These are phyloP conservation scores for Drosophila ohnishii DNA, from an alignment of 1,140 invertebrate genomes.

Conservation along the genomic window DNA sequence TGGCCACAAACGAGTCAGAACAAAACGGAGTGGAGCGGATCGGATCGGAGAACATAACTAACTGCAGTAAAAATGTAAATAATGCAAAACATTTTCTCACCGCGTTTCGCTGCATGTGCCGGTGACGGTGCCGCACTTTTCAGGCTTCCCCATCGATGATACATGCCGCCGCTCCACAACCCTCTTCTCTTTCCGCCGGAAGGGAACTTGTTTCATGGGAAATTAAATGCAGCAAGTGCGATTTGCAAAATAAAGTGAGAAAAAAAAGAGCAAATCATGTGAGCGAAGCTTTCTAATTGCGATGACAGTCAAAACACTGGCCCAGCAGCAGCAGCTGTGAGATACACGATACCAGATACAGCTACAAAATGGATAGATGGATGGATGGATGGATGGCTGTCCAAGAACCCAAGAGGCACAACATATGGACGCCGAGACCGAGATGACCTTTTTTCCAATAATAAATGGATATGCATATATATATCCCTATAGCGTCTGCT, in stretches of 20 bases:
- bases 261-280: conserved; percentile 20
- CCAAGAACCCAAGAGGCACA: conserved; percentile 20
- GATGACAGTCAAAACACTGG: conserved; percentile 58
- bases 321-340: conserved; percentile 31
- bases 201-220: conserved; percentile 66
- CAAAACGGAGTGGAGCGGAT: conserved; percentile 25
- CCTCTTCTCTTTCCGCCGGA: conserved; percentile 33
- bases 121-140: conserved; percentile 58
- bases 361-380: conserved; percentile 40
- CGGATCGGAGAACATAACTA: conserved; percentile 39
- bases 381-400: conserved; percentile 35
- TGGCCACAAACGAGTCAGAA: conserved; percentile 47
- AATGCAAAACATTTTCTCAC: conserved; percentile 82
- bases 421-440: conserved; percentile 62
- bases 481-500: conserved; percentile 27
- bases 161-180: conserved; percentile 3
- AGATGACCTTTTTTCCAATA: conserved; percentile 70
- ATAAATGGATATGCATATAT: conserved; percentile 49
- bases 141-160: conserved; percentile 59
- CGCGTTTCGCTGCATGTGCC: conserved; percentile 58
- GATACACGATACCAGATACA: conserved; percentile 44
- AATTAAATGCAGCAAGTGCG: conserved; percentile 71
- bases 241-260: conserved; percentile 24
- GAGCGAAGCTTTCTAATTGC: conserved; percentile 66
- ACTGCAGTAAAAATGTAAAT: conserved; percentile 72